Conservation (phyloP, 2,797 vertebrate species). For the Spea hammondii region DNA sequence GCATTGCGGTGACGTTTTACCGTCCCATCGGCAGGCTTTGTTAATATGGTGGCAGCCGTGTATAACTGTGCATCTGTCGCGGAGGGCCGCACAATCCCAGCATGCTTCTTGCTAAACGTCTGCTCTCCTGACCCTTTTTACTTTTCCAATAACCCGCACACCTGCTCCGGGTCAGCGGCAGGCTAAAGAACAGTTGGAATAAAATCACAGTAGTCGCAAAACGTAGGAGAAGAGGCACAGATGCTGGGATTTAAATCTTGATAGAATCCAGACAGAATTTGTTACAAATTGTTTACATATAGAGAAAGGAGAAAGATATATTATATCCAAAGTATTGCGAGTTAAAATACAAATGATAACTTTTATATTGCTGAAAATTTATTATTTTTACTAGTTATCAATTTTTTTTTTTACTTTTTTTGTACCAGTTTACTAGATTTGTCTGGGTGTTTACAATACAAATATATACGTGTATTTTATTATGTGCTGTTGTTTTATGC, state of each 20-base stretch:
- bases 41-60: neutral
- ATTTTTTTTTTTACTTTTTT: too few relatives aligned
- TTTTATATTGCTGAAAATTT: too few relatives aligned
- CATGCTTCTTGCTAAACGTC: neutral
- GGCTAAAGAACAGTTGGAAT: slow-evolving; percentile 26
- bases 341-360: too few relatives aligned
- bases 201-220: slow-evolving; percentile 28
- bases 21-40: neutral
- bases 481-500: neutral
- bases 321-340: too few relatives aligned
- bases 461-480: neutral
- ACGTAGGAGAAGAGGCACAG: neutral
- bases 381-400: too few relatives aligned
- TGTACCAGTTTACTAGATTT: too few relatives aligned
- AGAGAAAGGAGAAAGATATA: too few relatives aligned
- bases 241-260: neutral
- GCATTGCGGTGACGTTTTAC: too few relatives aligned
- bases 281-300: too few relatives aligned
- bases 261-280: too few relatives aligned
- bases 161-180: slow-evolving; percentile 28
- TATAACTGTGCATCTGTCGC: slow-evolving; percentile 3
- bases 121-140: slow-evolving; percentile 5
- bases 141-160: slow-evolving; percentile 18
- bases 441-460: neutral
- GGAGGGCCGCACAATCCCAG: neutral